phyloP scores from a whole-genome alignment of 2,888 invertebrate species.

The Drosophila buzzatii region DNA sequence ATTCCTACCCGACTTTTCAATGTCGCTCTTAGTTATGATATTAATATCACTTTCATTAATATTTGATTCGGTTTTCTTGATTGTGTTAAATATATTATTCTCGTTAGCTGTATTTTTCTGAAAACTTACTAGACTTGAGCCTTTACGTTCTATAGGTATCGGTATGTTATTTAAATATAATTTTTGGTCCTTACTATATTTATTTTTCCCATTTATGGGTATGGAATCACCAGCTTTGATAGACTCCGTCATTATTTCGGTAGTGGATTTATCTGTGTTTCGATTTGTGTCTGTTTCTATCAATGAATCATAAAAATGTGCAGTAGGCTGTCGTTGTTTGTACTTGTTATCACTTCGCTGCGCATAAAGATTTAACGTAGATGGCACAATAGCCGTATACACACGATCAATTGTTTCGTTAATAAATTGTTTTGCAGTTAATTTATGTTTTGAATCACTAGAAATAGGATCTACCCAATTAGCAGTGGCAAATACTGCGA shows the following conservation, averaged over 20 bases:
- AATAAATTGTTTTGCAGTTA: conserved; percentile 67
- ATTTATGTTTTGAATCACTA: conserved; percentile 68
- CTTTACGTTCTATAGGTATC: conserved; percentile 7
- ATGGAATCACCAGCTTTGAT: conserved; percentile 12
- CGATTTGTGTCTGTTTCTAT: not conserved
- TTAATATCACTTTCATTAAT: conserved; percentile 81
- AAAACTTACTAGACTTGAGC: not conserved
- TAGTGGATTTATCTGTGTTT: not conserved
- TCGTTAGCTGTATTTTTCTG: conserved; percentile 18
- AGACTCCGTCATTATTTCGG: conserved; percentile 16
- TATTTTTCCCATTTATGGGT: not conserved
- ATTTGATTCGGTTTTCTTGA: conserved; percentile 48
- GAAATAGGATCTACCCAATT: conserved; percentile 72
- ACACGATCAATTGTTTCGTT: conserved; percentile 73
- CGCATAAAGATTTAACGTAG: conserved; percentile 25
- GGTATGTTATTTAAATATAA: conserved; percentile 5
- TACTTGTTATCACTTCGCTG: conserved; percentile 41
- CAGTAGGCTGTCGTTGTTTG: conserved; percentile 40
- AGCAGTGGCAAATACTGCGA: conserved; percentile 78
- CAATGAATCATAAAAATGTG: conserved; percentile 59
- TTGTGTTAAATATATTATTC: conserved; percentile 1
- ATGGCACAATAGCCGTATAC: conserved; percentile 63
- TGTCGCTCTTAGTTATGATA: conserved; percentile 81
- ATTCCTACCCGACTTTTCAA: conserved; percentile 79
- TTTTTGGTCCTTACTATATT: conserved; percentile 26